These are phyloP conservation scores for Lophochroa leadbeateri DNA, from an alignment of 2,113 vertebrate genomes.

Conservation along the genomic window DNA sequence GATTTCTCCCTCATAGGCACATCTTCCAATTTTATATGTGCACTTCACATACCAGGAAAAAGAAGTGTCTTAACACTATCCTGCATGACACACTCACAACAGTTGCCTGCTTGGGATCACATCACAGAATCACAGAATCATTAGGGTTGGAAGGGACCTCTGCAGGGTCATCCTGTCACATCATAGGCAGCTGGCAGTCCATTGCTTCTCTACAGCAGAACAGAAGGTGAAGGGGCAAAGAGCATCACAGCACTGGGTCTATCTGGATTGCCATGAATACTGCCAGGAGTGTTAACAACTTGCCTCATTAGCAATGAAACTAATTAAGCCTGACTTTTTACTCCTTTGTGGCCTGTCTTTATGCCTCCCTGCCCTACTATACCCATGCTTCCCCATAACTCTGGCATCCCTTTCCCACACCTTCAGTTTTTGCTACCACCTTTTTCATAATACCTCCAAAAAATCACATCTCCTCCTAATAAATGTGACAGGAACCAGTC, in stretches of 20 bases:
- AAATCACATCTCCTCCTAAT: neutral
- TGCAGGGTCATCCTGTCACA: neutral
- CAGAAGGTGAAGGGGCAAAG: neutral
- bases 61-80: neutral
- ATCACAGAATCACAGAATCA: neutral
- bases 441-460: neutral
- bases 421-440: neutral
- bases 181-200: fast-evolving
- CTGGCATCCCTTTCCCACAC: neutral
- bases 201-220: fast-evolving
- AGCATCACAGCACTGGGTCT: neutral
- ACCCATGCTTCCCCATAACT: neutral
- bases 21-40: neutral
- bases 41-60: neutral
- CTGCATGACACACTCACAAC: neutral
- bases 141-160: neutral
- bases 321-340: neutral
- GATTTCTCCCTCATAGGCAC: neutral
- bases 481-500: neutral
- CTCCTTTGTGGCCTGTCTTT: neutral
- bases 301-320: neutral
- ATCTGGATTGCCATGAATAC: neutral
- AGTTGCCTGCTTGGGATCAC: neutral
- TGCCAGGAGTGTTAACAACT: neutral
- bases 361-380: neutral